Percentiles rank a stretch among this genome's conserved stretches.
Evolutionary conservation across 2,888 invertebrate species (phyloP).

Genomic region (Meganola albula): DNA sequence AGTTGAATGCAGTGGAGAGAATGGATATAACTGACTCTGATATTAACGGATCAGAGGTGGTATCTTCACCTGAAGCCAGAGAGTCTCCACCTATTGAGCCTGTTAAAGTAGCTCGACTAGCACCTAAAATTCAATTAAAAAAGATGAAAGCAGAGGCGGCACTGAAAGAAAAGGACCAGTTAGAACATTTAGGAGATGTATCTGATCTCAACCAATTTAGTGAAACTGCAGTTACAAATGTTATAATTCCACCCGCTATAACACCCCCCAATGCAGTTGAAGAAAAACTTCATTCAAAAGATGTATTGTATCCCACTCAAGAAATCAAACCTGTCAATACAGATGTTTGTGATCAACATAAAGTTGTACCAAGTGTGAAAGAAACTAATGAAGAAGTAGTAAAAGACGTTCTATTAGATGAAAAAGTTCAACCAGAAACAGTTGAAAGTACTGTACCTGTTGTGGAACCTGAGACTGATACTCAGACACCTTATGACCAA

Average conservation of each 20-base stretch:
- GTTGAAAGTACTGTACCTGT: slow-evolving; percentile 13
- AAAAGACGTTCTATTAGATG: neutral
- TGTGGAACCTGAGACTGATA: slow-evolving; percentile 17
- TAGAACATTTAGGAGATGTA: slow-evolving; percentile 23
- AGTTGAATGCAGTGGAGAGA: slow-evolving; percentile 64
- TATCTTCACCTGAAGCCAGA: slow-evolving; percentile 57
- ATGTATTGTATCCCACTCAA: slow-evolving; percentile 52
- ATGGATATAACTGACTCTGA: slow-evolving; percentile 62
- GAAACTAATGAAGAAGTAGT: slow-evolving; percentile 8
- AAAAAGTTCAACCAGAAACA: neutral
- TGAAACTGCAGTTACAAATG: slow-evolving; percentile 20
- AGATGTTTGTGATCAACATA: slow-evolving; percentile 24
- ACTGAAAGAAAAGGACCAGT: slow-evolving; percentile 42
- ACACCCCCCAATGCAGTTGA: too few relatives aligned
- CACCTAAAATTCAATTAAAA: slow-evolving; percentile 72
- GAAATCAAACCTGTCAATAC: slow-evolving; percentile 49
- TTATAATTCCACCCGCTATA: slow-evolving; percentile 17
- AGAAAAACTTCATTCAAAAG: slow-evolving; percentile 24
- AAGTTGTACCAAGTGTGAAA: slow-evolving; percentile 16
- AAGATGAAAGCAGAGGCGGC: slow-evolving; percentile 72
- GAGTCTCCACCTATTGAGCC: slow-evolving; percentile 69
- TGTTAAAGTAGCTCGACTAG: slow-evolving; percentile 74
- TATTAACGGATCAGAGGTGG: slow-evolving; percentile 57
- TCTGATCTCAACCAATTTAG: slow-evolving; percentile 22
- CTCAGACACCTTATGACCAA: slow-evolving; percentile 30